phyloP scores from a whole-genome alignment of 2,888 invertebrate genomes.

The Caradrina kadenii region DNA sequence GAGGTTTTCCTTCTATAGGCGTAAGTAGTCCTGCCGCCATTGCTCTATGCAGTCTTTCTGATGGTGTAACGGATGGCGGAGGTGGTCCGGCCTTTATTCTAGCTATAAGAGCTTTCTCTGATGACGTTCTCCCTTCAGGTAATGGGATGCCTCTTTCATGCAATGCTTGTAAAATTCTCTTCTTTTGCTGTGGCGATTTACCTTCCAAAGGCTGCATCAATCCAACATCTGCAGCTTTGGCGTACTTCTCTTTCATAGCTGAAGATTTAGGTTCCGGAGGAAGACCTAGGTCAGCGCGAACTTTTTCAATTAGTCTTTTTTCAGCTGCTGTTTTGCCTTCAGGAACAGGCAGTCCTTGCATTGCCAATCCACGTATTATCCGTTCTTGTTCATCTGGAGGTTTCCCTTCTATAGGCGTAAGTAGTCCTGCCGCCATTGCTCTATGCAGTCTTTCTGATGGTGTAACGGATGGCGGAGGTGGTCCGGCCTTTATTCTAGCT shows the following conservation, averaged over 20 bases:
- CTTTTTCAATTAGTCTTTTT: conserved; percentile 64
- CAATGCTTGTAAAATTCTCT: conserved; percentile 44
- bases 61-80: no score
- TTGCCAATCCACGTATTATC: conserved; percentile 57
- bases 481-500: conserved; percentile 2
- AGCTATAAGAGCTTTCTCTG: conserved; percentile 58
- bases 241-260: conserved; percentile 48
- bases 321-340: conserved; percentile 67
- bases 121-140: conserved; percentile 60
- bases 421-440: no score
- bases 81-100: conserved; percentile 63
- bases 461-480: neutral
- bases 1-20: no score
- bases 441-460: no score
- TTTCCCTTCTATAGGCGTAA: conserved; percentile 66
- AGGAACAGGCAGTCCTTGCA: conserved; percentile 62
- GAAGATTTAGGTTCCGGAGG: conserved; percentile 56
- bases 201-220: conserved; percentile 63
- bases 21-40: no score
- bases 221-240: conserved; percentile 43
- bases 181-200: conserved; percentile 36
- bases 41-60: no score
- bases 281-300: conserved; percentile 63
- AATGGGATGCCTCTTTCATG: conserved; percentile 53
- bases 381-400: conserved; percentile 64